phyloP scores from a whole-genome alignment of 2,797 vertebrate species.

The Crenichthys baileyi region DNA sequence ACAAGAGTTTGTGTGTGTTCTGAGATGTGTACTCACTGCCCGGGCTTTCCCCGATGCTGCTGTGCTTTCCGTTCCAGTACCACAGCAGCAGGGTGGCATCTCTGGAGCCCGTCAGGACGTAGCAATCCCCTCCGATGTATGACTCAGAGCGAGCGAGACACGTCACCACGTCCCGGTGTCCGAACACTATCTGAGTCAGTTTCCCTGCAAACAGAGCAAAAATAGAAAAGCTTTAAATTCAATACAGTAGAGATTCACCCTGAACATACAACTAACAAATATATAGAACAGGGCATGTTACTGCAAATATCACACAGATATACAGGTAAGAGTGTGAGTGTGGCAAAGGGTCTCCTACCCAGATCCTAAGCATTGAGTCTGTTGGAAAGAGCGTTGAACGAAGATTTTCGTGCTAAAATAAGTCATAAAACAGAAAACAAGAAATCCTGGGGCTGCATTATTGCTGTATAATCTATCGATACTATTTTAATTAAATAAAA shows the following conservation, averaged over 20 bases:
- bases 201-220: slow-evolving; percentile 82
- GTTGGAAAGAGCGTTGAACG: neutral
- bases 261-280: neutral
- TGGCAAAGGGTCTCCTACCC: neutral
- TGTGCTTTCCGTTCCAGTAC: slow-evolving; percentile 98
- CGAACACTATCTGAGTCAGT: slow-evolving; percentile 95
- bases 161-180: slow-evolving; percentile 96
- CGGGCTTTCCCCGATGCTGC: slow-evolving; percentile 89
- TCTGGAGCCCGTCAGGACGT: slow-evolving; percentile 93
- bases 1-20: slow-evolving; percentile 13
- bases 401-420: neutral
- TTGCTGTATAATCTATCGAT: neutral
- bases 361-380: too few species aligned
- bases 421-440: neutral
- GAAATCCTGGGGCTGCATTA: neutral
- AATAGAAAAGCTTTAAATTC: neutral
- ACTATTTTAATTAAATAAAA: neutral
- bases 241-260: neutral
- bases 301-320: neutral
- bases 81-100: slow-evolving; percentile 97
- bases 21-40: slow-evolving; percentile 82
- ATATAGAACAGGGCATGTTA: neutral
- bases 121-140: slow-evolving; percentile 97
- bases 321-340: neutral
- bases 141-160: slow-evolving; percentile 94